Conservation (phyloP, 2,113 vertebrate species). For the Campylomormyrus numenius region DNA sequence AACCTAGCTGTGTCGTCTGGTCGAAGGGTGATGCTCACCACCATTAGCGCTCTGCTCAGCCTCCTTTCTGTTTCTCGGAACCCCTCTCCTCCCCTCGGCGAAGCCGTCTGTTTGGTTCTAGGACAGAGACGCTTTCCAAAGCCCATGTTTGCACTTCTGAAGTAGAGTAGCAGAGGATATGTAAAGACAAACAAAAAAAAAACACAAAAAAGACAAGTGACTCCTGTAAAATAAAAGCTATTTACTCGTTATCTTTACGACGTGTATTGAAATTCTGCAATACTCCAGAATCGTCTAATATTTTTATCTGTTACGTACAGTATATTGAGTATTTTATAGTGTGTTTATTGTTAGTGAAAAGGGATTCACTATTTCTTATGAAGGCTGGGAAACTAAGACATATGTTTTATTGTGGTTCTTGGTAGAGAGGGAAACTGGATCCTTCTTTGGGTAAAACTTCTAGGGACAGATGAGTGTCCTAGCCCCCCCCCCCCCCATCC, state of each 20-base stretch:
- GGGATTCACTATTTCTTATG: conserved; percentile 15
- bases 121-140: conserved; percentile 28
- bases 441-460: not conserved
- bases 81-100: not conserved
- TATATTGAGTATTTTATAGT: conserved; percentile 40
- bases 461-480: not conserved
- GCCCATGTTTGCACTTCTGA: conserved; percentile 32
- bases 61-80: not conserved
- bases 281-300: conserved; percentile 33
- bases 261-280: conserved; percentile 41
- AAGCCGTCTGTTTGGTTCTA: conserved; percentile 24
- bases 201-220: conserved; percentile 26
- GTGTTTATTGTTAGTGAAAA: conserved; percentile 34
- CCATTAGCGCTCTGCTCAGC: not conserved
- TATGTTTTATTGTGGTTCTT: not conserved
- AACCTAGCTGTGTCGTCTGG: not conserved
- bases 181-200: conserved; percentile 32
- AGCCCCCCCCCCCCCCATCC: not conserved
- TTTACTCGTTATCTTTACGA: conserved; percentile 26
- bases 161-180: conserved; percentile 35
- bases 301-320: conserved; percentile 35
- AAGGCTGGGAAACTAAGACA: conserved; percentile 1
- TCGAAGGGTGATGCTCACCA: not conserved
- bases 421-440: not conserved
- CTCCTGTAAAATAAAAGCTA: conserved; percentile 34